These are phyloP conservation scores for Drosophila greeni DNA, from an alignment of 2,888 invertebrate species.

Conservation along the genomic window DNA sequence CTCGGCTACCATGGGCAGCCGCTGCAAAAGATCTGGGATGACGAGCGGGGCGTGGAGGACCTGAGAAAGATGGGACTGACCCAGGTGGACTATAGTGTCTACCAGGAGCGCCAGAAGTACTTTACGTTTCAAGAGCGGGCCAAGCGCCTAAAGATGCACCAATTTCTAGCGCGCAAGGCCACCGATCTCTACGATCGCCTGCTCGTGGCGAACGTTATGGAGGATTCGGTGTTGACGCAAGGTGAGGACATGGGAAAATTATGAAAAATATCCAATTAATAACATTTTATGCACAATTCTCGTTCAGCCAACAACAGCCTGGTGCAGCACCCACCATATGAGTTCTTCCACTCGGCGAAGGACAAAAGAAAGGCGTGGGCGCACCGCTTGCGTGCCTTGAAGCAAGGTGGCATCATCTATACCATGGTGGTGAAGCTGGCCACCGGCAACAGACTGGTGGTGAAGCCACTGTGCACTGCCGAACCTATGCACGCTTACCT, in stretches of 20 bases:
- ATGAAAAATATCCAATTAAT: no score
- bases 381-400: slow-evolving; percentile 86
- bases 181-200: slow-evolving; percentile 84
- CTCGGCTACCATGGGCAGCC: slow-evolving; percentile 93
- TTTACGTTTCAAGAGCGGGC: slow-evolving; percentile 91
- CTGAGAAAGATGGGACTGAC: slow-evolving; percentile 82
- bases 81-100: slow-evolving; percentile 85
- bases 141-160: slow-evolving; percentile 89
- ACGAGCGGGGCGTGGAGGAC: slow-evolving; percentile 89
- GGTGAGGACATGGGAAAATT: slow-evolving; percentile 37
- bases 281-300: no score
- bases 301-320: slow-evolving; percentile 37
- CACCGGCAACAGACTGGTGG: slow-evolving; percentile 75
- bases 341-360: slow-evolving; percentile 83
- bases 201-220: slow-evolving; percentile 78
- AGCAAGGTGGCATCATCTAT: slow-evolving; percentile 88
- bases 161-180: slow-evolving; percentile 92
- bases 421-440: slow-evolving; percentile 85
- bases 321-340: slow-evolving; percentile 87
- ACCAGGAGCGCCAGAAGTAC: slow-evolving; percentile 88
- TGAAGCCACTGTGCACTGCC: slow-evolving; percentile 89
- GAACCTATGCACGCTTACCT: slow-evolving; percentile 89
- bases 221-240: slow-evolving; percentile 62
- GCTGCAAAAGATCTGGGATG: slow-evolving; percentile 92
- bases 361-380: slow-evolving; percentile 87